Evolutionary conservation across 2,113 vertebrate species (phyloP).

Genomic region (Clarias macrocephalus): DNA sequence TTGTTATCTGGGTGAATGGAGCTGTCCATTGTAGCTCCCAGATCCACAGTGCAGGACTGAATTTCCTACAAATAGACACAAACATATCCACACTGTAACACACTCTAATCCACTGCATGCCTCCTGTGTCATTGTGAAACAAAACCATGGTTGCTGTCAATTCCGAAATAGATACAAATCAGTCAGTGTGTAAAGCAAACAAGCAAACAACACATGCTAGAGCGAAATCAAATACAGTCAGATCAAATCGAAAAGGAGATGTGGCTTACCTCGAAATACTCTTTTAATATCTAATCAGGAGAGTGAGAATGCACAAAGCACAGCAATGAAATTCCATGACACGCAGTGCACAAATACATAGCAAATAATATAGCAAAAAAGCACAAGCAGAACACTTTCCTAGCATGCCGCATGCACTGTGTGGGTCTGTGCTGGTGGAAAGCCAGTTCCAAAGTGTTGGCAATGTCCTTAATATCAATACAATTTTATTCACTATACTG

Average conservation of each 20-base stretch:
- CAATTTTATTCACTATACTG: neutral
- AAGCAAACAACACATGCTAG: slow-evolving; percentile 57
- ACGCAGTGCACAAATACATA: slow-evolving; percentile 77
- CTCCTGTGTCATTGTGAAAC: neutral
- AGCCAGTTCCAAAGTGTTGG: neutral
- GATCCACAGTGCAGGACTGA: slow-evolving; percentile 86
- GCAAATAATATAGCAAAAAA: slow-evolving; percentile 67
- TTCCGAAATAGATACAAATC: slow-evolving; percentile 51
- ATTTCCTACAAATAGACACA: slow-evolving; percentile 78
- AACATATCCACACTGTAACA: slow-evolving; percentile 4
- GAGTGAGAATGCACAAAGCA: slow-evolving; percentile 87
- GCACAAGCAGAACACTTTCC: slow-evolving; percentile 38
- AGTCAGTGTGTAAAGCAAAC: slow-evolving; percentile 63
- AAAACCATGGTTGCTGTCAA: neutral
- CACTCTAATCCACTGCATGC: neutral
- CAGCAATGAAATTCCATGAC: slow-evolving; percentile 86
- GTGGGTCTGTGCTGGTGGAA: slow-evolving; percentile 13
- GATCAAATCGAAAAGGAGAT: slow-evolving; percentile 79
- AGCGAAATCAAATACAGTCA: slow-evolving; percentile 59
- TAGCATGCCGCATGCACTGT: slow-evolving; percentile 71
- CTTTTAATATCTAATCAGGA: slow-evolving; percentile 94
- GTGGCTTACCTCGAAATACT: slow-evolving; percentile 96
- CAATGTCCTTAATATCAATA: slow-evolving; percentile 6
- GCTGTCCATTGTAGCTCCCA: slow-evolving; percentile 86
- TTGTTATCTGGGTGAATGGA: slow-evolving; percentile 93